Conservation (phyloP, 2,888 invertebrate genomes). For the Zootermopsis nevadensis region DNA sequence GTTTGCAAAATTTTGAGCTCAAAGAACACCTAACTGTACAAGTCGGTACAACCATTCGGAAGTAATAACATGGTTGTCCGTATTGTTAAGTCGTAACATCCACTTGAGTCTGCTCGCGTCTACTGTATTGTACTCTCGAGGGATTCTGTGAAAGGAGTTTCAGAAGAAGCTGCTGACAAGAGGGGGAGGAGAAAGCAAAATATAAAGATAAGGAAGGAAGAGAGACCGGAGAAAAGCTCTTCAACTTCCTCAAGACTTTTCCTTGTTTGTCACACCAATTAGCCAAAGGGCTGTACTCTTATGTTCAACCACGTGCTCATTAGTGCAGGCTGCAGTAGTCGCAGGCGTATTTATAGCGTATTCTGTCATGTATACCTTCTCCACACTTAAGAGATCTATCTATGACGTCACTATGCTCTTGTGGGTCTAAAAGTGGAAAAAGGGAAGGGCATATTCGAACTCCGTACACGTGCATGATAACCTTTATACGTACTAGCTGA, state of each 20-base stretch:
- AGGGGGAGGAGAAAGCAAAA: not conserved
- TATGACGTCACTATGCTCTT: not conserved
- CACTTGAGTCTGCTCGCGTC: slow-evolving; percentile 12
- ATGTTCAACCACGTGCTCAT: slow-evolving; percentile 37
- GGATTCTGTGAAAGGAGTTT: not conserved
- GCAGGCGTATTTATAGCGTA: not conserved
- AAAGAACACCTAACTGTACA: not conserved
- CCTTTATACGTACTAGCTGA: too few relatives aligned
- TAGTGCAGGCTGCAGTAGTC: slow-evolving; percentile 17
- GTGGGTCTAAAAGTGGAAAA: not conserved
- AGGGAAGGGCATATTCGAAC: not conserved
- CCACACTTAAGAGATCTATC: not conserved
- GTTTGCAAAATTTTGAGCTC: not conserved
- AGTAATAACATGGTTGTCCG: not conserved
- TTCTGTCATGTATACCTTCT: not conserved
- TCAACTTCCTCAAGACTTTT: slow-evolving; percentile 32
- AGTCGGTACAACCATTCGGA: not conserved
- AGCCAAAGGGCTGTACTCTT: slow-evolving; percentile 21
- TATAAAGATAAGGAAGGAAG: slow-evolving; percentile 7
- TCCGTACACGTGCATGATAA: too few relatives aligned
- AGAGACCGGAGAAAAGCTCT: slow-evolving; percentile 10
- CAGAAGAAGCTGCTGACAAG: not conserved
- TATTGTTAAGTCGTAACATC: slow-evolving; percentile 7
- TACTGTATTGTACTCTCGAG: not conserved
- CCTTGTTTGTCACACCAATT: slow-evolving; percentile 47